These are phyloP conservation scores for Pachyuromys duprasi DNA, from an alignment of 2,797 vertebrate genomes.

Conservation along the genomic window DNA sequence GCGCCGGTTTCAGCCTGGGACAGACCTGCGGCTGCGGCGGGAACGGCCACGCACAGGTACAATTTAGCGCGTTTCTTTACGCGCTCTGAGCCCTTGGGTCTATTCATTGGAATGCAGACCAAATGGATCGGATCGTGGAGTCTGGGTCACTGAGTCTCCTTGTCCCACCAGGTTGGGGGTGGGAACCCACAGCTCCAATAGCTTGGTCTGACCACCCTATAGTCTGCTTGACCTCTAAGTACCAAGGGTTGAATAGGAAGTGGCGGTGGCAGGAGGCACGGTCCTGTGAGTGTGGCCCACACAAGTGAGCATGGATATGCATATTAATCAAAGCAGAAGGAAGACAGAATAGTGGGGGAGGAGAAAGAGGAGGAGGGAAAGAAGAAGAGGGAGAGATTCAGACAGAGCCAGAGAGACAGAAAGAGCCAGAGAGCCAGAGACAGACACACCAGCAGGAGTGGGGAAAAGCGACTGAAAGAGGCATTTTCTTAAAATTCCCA, in stretches of 20 bases:
- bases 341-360: background rate
- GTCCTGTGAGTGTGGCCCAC: constrained; percentile 59
- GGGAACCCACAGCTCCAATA: background rate
- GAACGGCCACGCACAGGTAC: constrained; percentile 86
- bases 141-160: constrained; percentile 32
- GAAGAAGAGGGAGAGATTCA: background rate
- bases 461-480: constrained; percentile 29
- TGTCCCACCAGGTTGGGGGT: constrained; percentile 14
- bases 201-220: background rate
- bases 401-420: background rate
- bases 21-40: constrained; percentile 77
- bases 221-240: background rate
- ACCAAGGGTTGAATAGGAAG: constrained; percentile 58
- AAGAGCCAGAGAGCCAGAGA: background rate
- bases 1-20: constrained; percentile 74
- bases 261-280: constrained; percentile 26
- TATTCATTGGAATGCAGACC: background rate
- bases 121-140: constrained; percentile 51
- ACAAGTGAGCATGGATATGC: constrained; percentile 63
- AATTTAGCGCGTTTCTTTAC: constrained; percentile 84
- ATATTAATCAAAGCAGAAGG: constrained; percentile 73
- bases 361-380: no score
- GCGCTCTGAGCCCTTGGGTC: constrained; percentile 75
- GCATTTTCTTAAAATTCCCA: constrained; percentile 58
- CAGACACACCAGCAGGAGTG: background rate